phyloP scores from a whole-genome alignment of 2,888 invertebrate genomes.

The Athalia circularis region DNA sequence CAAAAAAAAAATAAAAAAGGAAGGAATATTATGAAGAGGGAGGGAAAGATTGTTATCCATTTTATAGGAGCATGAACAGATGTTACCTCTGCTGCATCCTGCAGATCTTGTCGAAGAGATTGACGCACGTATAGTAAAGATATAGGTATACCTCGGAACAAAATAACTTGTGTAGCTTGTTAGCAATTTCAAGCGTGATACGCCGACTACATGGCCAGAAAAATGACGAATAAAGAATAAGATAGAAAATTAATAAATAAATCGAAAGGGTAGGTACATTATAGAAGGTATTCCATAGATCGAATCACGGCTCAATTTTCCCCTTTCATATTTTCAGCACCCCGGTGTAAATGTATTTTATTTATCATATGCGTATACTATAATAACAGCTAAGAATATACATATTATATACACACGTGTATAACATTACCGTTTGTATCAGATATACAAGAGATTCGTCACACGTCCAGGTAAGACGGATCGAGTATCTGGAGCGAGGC shows the following conservation, averaged over 20 bases:
- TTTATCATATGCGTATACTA: not conserved
- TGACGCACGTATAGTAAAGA: not conserved
- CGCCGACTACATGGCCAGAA: not conserved
- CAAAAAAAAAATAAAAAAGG: too few relatives aligned
- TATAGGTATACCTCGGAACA: not conserved
- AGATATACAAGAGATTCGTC: slow-evolving; percentile 45
- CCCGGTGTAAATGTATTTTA: too few relatives aligned
- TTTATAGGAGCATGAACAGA: slow-evolving; percentile 34
- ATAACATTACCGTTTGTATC: slow-evolving; percentile 25
- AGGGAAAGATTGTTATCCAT: slow-evolving; percentile 22
- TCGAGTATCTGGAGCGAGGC: slow-evolving; percentile 45
- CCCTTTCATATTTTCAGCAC: too few relatives aligned
- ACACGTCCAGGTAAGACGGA: slow-evolving; percentile 32
- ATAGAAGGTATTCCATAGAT: not conserved
- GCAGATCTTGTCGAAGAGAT: not conserved
- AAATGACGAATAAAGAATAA: not conserved
- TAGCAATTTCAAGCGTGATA: slow-evolving; percentile 10
- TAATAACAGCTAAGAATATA: slow-evolving; percentile 13
- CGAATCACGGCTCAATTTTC: too few relatives aligned
- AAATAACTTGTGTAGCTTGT: slow-evolving; percentile 23
- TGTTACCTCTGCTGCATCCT: not conserved
- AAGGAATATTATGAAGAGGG: not conserved
- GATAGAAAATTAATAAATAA: not conserved
- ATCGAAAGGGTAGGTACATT: not conserved
- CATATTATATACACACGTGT: too few relatives aligned